Conservation (phyloP, 2,113 vertebrate genomes). For the Formicarius rufipectus region DNA sequence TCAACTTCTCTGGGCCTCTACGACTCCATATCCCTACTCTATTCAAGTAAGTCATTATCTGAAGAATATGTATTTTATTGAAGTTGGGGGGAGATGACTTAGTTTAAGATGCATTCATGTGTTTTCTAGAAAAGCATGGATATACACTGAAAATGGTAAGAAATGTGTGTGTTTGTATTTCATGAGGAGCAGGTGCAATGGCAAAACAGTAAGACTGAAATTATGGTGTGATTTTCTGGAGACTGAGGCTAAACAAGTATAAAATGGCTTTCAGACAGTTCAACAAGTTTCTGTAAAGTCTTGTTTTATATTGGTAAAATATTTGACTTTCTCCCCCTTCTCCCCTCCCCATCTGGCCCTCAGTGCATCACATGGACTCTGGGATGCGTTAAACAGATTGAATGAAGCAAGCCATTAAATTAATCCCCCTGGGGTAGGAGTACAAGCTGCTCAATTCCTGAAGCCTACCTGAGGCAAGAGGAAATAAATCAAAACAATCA, state of each 20-base stretch:
- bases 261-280: background rate
- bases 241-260: background rate
- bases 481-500: conserved; percentile 2
- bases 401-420: background rate
- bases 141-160: background rate
- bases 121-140: background rate
- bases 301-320: background rate
- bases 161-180: background rate
- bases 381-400: background rate
- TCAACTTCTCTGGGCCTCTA: background rate
- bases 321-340: background rate
- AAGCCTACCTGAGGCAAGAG: background rate
- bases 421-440: background rate
- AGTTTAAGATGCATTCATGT: background rate
- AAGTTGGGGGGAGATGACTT: background rate
- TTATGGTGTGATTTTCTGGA: background rate
- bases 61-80: background rate
- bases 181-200: background rate
- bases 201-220: background rate
- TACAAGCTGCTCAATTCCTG: background rate
- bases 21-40: background rate
- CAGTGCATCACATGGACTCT: background rate
- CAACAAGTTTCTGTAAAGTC: background rate
- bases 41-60: background rate
- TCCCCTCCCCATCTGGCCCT: accelerated